Evolutionary conservation across 2,797 vertebrate species (phyloP), one percentile per base, ranked within the genome.

Genomic region (Myiotriccus ornatus): DNA sequence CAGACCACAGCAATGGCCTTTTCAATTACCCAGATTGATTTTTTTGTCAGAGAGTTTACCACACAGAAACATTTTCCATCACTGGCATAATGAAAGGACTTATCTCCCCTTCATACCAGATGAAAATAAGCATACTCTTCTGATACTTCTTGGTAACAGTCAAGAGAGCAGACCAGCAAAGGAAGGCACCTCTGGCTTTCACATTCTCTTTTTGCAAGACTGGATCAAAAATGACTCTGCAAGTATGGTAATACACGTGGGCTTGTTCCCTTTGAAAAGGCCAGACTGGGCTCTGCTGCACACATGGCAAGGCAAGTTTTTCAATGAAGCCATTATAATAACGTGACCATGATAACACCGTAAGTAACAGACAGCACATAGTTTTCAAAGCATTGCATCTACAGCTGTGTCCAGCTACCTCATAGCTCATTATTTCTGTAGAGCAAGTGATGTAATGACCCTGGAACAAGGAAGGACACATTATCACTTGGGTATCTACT

Each of bases 291-390:
- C 62, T 56, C 52, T 84, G 63, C 46, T 9, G 70, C 43, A 71
- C 53, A 30, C 9, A 27, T 0, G 3, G 41, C 62, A 56, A 88
- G 39, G 24, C 11, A 59, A 71, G 43, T 35, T 86, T 87, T 60
- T 53, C 41, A 71, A 53, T 3, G 8, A 53, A 64, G 43, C 20
- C 47, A 43, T 43, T 68, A 50, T 56, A 50, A 32, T 15, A 57
- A 62, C 0, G 2, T 74, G 49, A 23, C 62, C 6, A 2, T 13
- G 47, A 35, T 28, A 62, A 71, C 34, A 43, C 13, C 0, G 0
- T 0, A 78, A 32, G 8, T 30, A 30, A 30, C 60, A 75, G 35
- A 75, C 4, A 78, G 67, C 46, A 76, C 11, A 7, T 2, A 50
- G 25, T 34, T 47, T 59, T 17, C 65, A 67, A 67, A 84, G 32